A percentile compares a stretch with the other conserved stretches of the same genome.
phyloP scores from a whole-genome alignment of 2,888 invertebrate species.

The Congeria kusceri region DNA sequence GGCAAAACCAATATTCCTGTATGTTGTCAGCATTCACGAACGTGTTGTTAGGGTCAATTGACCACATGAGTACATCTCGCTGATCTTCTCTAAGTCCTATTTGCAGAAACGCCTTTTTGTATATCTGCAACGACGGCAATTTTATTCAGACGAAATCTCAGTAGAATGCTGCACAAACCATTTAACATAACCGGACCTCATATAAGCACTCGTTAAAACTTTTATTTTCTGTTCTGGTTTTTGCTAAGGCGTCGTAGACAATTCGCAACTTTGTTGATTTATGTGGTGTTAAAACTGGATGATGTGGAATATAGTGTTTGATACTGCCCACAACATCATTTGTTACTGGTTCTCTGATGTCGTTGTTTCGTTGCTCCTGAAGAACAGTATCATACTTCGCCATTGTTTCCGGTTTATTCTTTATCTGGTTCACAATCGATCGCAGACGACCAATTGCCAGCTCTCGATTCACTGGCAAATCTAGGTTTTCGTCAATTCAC shows the following conservation, averaged over 20 bases:
- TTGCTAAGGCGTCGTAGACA: slow-evolving; percentile 15
- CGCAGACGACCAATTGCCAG: slow-evolving; percentile 14
- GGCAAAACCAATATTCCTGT: no score
- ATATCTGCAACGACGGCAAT: no score
- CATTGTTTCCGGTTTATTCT: slow-evolving; percentile 11
- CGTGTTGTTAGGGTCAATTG: no score
- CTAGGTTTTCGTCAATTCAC: neutral
- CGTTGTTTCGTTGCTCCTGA: slow-evolving; percentile 13
- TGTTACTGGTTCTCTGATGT: slow-evolving; percentile 15
- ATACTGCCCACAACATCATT: neutral
- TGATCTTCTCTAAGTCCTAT: no score
- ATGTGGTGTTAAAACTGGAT: slow-evolving; percentile 15
- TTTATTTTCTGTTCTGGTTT: slow-evolving; percentile 3
- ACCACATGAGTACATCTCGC: no score
- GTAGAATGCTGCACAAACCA: neutral
- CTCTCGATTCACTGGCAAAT: slow-evolving; percentile 4
- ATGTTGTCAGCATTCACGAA: no score
- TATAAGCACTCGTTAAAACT: slow-evolving; percentile 31
- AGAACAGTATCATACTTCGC: slow-evolving; percentile 6
- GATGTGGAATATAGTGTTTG: slow-evolving; percentile 27
- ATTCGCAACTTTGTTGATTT: slow-evolving; percentile 9
- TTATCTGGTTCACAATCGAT: neutral
- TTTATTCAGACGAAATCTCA: no score
- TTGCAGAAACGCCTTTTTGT: no score
- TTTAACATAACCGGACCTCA: slow-evolving; percentile 13